phyloP scores from a whole-genome alignment of 2,888 invertebrate genomes.

The Creontiades dilutus region DNA sequence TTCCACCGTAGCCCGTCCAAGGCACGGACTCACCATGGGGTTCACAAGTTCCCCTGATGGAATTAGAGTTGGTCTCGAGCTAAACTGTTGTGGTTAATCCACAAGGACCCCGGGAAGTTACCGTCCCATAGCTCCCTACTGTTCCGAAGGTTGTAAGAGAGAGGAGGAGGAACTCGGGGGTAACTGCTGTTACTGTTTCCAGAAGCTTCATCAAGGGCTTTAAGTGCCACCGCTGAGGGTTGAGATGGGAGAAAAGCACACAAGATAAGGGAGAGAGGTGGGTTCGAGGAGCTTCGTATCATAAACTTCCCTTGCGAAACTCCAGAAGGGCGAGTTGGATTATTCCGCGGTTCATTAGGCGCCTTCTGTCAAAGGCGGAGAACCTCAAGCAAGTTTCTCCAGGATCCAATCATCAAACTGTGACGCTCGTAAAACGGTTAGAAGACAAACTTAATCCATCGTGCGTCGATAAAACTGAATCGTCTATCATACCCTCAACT shows the following conservation, averaged over 20 bases:
- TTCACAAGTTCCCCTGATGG: slow-evolving; percentile 52
- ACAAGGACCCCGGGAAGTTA: slow-evolving; percentile 55
- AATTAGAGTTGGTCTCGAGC: slow-evolving; percentile 66
- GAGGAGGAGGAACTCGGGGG: not conserved
- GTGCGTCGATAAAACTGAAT: not conserved
- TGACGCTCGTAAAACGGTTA: not conserved
- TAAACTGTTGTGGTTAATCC: slow-evolving; percentile 69
- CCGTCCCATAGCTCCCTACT: slow-evolving; percentile 21
- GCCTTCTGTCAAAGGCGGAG: slow-evolving; percentile 47
- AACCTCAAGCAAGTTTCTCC: slow-evolving; percentile 41
- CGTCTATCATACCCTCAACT: not conserved
- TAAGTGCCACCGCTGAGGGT: slow-evolving; percentile 34
- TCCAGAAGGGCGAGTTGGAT: slow-evolving; percentile 16
- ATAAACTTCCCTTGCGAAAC: slow-evolving; percentile 34
- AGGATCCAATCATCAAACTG: slow-evolving; percentile 22
- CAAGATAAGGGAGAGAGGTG: not conserved
- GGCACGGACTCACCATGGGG: slow-evolving; percentile 1
- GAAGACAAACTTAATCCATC: not conserved
- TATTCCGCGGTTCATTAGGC: slow-evolving; percentile 59
- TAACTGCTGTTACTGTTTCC: slow-evolving; percentile 60
- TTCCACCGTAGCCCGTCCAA: not conserved
- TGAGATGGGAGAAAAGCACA: not conserved
- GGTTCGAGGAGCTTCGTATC: slow-evolving; percentile 44
- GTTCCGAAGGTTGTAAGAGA: slow-evolving; percentile 11
- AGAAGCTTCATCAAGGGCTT: slow-evolving; percentile 51